These are phyloP conservation scores for Cynodonichthys magdalenae DNA, from an alignment of 2,797 vertebrate species.

Conservation along the genomic window DNA sequence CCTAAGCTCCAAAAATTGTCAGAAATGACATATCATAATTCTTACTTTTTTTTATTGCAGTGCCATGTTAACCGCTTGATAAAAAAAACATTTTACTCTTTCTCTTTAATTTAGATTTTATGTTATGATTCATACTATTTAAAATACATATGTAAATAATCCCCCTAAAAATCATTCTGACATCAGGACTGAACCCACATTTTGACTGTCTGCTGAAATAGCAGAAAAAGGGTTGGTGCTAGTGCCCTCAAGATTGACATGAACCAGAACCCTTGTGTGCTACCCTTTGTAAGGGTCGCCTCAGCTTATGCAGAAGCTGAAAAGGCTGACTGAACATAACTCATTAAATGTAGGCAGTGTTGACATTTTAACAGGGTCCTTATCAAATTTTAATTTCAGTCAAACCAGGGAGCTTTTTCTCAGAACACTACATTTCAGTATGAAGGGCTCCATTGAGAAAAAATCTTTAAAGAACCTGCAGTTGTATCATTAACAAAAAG, in stretches of 20 bases:
- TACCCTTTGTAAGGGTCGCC: constrained; percentile 37
- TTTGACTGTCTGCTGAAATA: constrained; percentile 14
- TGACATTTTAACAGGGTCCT: constrained; percentile 42
- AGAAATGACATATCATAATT: no score
- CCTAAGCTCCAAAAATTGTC: no score
- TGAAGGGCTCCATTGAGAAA: constrained; percentile 13
- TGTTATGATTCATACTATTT: no score
- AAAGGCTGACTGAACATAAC: constrained; percentile 47
- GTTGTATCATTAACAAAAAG: neutral
- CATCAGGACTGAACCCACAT: constrained; percentile 20
- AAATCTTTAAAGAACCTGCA: constrained; percentile 10
- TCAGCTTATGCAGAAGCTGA: constrained; percentile 33
- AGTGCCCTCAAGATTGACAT: no score
- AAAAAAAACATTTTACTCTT: no score
- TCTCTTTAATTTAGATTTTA: no score
- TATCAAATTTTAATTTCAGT: constrained; percentile 28
- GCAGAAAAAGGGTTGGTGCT: no score
- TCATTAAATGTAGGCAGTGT: constrained; percentile 27
- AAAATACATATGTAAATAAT: neutral
- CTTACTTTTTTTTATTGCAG: no score
- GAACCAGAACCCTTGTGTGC: neutral
- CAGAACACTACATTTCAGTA: constrained; percentile 9
- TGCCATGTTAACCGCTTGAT: no score
- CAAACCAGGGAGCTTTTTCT: neutral
- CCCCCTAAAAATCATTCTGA: constrained; percentile 12